Conservation (phyloP, 2,113 vertebrate species). For the Phylloscopus trochilus region DNA sequence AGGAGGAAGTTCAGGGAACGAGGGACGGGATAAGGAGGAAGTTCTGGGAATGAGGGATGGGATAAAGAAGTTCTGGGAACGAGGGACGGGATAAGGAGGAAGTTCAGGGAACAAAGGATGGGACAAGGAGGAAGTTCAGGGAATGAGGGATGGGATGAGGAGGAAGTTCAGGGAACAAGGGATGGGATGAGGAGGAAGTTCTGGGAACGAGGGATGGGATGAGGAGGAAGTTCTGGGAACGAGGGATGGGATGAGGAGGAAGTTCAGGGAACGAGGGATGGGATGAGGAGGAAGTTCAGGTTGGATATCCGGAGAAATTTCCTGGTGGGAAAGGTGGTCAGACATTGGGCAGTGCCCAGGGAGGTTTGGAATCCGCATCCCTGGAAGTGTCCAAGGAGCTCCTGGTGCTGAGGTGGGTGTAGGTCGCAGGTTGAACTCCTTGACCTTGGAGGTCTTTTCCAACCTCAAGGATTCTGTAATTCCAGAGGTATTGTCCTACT, state of each 20-base stretch:
- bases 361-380: neutral
- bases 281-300: neutral
- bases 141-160: neutral
- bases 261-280: neutral
- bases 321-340: neutral
- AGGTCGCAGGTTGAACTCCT: rapidly evolving
- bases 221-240: too few relatives aligned
- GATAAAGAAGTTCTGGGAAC: neutral
- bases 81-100: neutral
- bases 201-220: neutral
- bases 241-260: too few relatives aligned
- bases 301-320: neutral
- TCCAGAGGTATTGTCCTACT: too few relatives aligned
- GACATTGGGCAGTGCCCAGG: neutral
- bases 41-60: rapidly evolving
- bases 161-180: too few relatives aligned
- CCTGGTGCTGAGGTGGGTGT: rapidly evolving
- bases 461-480: too few relatives aligned
- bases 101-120: too few relatives aligned
- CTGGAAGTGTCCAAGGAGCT: neutral
- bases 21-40: too few relatives aligned
- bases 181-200: too few relatives aligned
- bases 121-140: too few relatives aligned
- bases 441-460: neutral
- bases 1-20: too few relatives aligned